phyloP scores from a whole-genome alignment of 1,140 invertebrate species.

The Acromyrmex charruanus region DNA sequence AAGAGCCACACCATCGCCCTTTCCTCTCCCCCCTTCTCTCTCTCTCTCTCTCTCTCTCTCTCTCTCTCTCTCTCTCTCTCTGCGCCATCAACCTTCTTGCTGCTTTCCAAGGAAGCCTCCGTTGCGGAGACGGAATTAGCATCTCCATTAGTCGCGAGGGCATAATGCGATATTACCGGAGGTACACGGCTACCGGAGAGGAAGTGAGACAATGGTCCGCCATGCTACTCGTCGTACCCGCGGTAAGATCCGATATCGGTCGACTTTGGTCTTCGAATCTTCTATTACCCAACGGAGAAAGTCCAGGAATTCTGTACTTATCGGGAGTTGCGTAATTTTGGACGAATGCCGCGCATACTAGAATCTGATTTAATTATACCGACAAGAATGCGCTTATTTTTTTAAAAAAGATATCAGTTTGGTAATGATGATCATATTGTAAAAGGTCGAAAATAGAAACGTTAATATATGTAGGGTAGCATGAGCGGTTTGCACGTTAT shows the following conservation, averaged over 20 bases:
- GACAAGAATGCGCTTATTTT: slow-evolving; percentile 1
- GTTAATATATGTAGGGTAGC: too few relatives aligned
- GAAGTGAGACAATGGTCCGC: slow-evolving; percentile 78
- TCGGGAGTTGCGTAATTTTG: slow-evolving; percentile 49
- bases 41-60: neutral
- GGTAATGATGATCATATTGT: neutral
- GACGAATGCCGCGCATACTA: neutral
- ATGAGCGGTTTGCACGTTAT: neutral
- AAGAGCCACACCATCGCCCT: slow-evolving; percentile 62
- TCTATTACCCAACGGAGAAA: slow-evolving; percentile 15
- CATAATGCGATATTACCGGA: slow-evolving; percentile 81
- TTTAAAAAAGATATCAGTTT: neutral
- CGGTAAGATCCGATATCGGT: slow-evolving; percentile 54
- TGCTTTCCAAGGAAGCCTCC: slow-evolving; percentile 66
- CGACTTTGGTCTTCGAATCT: slow-evolving; percentile 61
- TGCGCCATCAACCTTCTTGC: slow-evolving; percentile 62
- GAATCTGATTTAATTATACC: slow-evolving; percentile 44
- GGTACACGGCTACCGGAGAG: slow-evolving; percentile 71
- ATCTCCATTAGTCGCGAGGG: slow-evolving; percentile 82
- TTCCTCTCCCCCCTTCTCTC: slow-evolving; percentile 37
- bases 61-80: slow-evolving; percentile 17
- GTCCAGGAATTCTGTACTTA: slow-evolving; percentile 23
- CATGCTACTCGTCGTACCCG: slow-evolving; percentile 43
- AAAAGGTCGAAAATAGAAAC: neutral
- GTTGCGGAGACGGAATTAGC: slow-evolving; percentile 80